phyloP scores from a whole-genome alignment of 2,888 invertebrate species.

The Eurois occulta region DNA sequence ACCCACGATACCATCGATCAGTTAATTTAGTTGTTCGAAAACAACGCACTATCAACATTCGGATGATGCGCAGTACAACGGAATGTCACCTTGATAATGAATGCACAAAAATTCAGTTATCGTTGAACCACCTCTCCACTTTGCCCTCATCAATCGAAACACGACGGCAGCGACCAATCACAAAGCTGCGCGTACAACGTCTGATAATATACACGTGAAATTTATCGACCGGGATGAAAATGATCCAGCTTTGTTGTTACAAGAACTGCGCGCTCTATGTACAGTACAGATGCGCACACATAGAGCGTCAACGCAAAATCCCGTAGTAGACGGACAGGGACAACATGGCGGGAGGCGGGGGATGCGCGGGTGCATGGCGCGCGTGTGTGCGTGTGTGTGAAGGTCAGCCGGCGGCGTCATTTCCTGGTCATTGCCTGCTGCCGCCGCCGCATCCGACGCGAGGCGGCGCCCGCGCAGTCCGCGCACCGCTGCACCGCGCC shows the following conservation, averaged over 20 bases:
- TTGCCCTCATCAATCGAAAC: slow-evolving; percentile 63
- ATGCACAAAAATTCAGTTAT: slow-evolving; percentile 74
- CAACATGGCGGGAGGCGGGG: slow-evolving; percentile 69
- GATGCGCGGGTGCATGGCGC: slow-evolving; percentile 68
- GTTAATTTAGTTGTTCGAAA: slow-evolving; percentile 8
- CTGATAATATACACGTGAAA: slow-evolving; percentile 66
- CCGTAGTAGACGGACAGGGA: slow-evolving; percentile 65
- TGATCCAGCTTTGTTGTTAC: slow-evolving; percentile 23
- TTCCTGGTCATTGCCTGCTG: slow-evolving; percentile 89
- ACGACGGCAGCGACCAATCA: slow-evolving; percentile 42
- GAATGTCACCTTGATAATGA: slow-evolving; percentile 82
- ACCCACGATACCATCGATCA: neutral
- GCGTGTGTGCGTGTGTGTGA: slow-evolving; percentile 74
- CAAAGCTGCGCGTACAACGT: slow-evolving; percentile 49
- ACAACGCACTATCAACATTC: slow-evolving; percentile 29
- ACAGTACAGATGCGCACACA: slow-evolving; percentile 28
- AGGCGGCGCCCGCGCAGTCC: slow-evolving; percentile 69
- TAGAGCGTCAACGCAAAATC: slow-evolving; percentile 62
- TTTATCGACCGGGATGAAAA: slow-evolving; percentile 44
- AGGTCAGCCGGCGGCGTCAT: slow-evolving; percentile 90
- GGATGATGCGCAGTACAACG: slow-evolving; percentile 61
- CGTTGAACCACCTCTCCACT: slow-evolving; percentile 69
- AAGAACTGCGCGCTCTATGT: slow-evolving; percentile 25
- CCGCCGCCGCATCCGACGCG: slow-evolving; percentile 76
- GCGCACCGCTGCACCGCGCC: slow-evolving; percentile 64